Conservation (phyloP, 1,140 invertebrate genomes). For the Frieseomelitta varia region DNA sequence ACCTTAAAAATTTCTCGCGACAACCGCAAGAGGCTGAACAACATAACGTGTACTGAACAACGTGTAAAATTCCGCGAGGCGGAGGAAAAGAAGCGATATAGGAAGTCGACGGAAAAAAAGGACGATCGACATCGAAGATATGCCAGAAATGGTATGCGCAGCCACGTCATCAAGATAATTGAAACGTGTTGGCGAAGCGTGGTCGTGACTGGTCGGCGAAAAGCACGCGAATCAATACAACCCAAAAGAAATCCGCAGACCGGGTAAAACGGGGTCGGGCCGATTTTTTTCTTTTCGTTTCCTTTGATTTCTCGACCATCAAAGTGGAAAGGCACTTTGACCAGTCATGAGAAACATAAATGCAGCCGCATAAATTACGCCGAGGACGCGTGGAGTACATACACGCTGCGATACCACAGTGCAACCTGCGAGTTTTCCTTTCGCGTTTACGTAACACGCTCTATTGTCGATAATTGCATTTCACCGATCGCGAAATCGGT, state of each 20-base stretch:
- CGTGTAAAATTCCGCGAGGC: background rate
- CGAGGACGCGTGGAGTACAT: background rate
- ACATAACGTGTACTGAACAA: background rate
- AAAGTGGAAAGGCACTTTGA: background rate
- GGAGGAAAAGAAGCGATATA: background rate
- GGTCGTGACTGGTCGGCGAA: too few species aligned
- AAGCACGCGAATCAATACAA: background rate
- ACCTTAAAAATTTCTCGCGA: background rate
- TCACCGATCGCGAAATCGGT: background rate
- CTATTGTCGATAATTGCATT: too few species aligned
- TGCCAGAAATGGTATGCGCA: background rate
- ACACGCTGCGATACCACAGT: too few species aligned
- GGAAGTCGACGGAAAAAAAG: too few species aligned
- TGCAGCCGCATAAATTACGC: background rate
- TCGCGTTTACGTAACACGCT: background rate
- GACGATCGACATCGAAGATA: background rate
- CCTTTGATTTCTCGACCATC: background rate
- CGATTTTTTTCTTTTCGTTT: background rate
- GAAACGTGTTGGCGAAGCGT: slow-evolving; percentile 5
- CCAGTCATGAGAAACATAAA: slow-evolving; percentile 1
- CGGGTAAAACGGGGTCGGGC: background rate
- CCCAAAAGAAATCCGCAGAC: background rate
- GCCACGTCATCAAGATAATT: slow-evolving; percentile 4
- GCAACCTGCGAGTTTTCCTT: background rate
- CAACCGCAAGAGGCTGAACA: background rate